phyloP scores from a whole-genome alignment of 2,888 invertebrate species.

The Caenorhabditis macrosperma region DNA sequence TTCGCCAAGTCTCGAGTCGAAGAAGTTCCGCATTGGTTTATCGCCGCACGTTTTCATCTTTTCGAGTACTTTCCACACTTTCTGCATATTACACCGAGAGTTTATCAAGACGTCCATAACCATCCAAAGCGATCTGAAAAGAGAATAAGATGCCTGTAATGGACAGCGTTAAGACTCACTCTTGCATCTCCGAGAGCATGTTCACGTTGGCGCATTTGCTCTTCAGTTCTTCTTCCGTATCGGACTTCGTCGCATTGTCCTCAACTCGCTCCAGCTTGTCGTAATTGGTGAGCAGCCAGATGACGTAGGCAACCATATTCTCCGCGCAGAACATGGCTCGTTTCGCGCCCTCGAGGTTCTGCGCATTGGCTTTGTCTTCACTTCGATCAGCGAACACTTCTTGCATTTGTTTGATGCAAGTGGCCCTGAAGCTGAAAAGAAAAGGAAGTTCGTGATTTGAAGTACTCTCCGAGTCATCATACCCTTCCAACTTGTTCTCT shows the following conservation, averaged over 20 bases:
- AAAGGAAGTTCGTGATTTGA: neutral
- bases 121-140: slow-evolving; percentile 58
- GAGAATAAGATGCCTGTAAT: neutral
- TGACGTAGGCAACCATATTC: slow-evolving; percentile 44
- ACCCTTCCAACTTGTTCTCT: slow-evolving; percentile 26
- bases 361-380: slow-evolving; percentile 9
- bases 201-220: slow-evolving; percentile 14
- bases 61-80: slow-evolving; percentile 46
- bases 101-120: slow-evolving; percentile 42
- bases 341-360: slow-evolving; percentile 1
- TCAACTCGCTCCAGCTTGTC: slow-evolving; percentile 5
- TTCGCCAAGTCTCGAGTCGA: neutral
- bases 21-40: neutral
- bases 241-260: slow-evolving; percentile 7
- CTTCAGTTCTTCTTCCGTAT: slow-evolving; percentile 18
- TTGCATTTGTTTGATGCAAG: slow-evolving; percentile 17
- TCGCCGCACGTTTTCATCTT: slow-evolving; percentile 51
- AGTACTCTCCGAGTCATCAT: neutral
- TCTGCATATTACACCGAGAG: slow-evolving; percentile 46
- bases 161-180: slow-evolving; percentile 31
- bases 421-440: slow-evolving; percentile 12
- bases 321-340: slow-evolving; percentile 36
- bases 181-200: slow-evolving; percentile 39
- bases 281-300: slow-evolving; percentile 47
- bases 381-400: slow-evolving; percentile 21